A percentile compares a stretch with the other conserved stretches of the same genome.
phyloP scores from a whole-genome alignment of 2,888 invertebrate species.

The Dicyrtomina minuta region DNA sequence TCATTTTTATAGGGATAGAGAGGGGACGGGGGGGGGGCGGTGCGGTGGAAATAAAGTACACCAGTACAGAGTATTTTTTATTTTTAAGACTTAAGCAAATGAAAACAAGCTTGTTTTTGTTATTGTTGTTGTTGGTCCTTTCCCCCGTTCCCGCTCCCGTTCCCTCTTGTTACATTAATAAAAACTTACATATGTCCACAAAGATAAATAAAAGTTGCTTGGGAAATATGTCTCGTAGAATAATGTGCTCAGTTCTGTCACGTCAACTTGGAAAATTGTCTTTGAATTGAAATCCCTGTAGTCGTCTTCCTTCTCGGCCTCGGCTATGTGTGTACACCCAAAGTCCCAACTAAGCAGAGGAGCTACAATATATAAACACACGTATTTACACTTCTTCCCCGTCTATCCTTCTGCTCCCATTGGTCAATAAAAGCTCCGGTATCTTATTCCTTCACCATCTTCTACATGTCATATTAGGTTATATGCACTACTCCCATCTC shows the following conservation, averaged over 20 bases:
- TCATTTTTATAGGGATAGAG: no score
- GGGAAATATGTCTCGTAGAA: slow-evolving; percentile 27
- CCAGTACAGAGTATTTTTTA: no score
- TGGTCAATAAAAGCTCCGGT: background rate
- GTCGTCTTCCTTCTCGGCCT: slow-evolving; percentile 2
- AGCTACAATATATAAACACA: background rate
- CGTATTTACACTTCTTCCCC: slow-evolving; percentile 7
- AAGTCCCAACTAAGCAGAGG: background rate
- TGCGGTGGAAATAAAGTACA: no score
- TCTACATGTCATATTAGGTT: no score
- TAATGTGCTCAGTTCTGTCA: slow-evolving; percentile 30
- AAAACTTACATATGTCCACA: slow-evolving; percentile 19
- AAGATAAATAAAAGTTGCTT: slow-evolving; percentile 28
- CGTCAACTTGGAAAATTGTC: slow-evolving; percentile 24
- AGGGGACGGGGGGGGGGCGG: no score
- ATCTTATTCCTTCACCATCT: background rate
- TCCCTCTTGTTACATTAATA: slow-evolving; percentile 17
- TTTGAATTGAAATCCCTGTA: slow-evolving; percentile 30
- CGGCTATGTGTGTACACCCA: no score
- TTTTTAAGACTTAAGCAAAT: slow-evolving; percentile 14
- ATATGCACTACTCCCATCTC: no score
- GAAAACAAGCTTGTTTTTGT: slow-evolving; percentile 1
- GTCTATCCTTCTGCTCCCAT: background rate
- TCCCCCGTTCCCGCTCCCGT: background rate
- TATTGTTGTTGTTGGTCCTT: no score